Evolutionary conservation across 2,888 invertebrate species (phyloP).

Genomic region (Lithophane socia): DNA sequence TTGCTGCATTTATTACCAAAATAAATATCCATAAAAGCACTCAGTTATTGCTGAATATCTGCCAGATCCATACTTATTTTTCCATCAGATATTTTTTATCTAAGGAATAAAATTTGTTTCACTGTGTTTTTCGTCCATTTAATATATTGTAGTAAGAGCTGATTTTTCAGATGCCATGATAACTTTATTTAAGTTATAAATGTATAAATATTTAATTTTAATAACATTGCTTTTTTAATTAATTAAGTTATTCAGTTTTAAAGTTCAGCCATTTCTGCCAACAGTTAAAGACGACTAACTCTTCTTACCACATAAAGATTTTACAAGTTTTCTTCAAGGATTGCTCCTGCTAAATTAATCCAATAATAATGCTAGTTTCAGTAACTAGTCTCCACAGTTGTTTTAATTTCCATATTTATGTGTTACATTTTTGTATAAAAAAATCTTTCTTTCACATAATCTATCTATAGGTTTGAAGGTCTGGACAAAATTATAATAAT

Average conservation of each 20-base stretch:
- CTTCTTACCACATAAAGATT: background rate
- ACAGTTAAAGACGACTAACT: background rate
- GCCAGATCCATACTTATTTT: background rate
- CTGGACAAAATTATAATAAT: too few relatives aligned
- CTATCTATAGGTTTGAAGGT: background rate
- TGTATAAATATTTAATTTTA: background rate
- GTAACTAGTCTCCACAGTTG: background rate
- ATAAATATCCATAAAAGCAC: background rate
- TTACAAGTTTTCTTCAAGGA: background rate
- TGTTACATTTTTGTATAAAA: background rate
- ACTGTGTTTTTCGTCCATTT: fast-evolving
- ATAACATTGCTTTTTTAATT: background rate
- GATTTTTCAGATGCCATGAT: too few relatives aligned
- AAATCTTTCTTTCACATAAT: too few relatives aligned
- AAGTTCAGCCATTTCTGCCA: background rate
- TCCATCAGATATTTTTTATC: background rate
- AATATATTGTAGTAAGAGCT: background rate
- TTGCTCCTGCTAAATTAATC: background rate
- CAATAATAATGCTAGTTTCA: background rate
- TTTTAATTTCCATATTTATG: background rate
- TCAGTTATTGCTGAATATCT: background rate
- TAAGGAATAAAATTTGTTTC: background rate
- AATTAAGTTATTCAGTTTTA: background rate
- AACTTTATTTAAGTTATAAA: background rate
- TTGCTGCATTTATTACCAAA: background rate